These are phyloP conservation scores for Ophion slaviceki DNA, from an alignment of 2,888 invertebrate species.

Conservation along the genomic window DNA sequence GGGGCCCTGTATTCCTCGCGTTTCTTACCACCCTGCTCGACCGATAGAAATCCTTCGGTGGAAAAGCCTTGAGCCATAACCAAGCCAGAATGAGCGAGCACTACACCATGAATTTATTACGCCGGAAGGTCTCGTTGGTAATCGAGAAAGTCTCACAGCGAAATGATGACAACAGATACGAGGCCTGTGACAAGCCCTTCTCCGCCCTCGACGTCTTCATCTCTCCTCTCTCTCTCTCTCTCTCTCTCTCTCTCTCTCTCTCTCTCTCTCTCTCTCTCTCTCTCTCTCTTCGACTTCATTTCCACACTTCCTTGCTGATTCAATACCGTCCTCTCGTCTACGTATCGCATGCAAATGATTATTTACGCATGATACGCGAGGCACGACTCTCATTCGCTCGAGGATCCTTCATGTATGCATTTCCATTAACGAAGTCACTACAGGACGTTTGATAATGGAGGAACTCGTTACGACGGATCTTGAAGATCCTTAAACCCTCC, in stretches of 20 bases:
- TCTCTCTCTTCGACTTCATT: slow-evolving; percentile 21
- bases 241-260: too few species aligned
- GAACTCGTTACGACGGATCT: background rate
- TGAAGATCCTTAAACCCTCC: background rate
- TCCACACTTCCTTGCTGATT: slow-evolving; percentile 28
- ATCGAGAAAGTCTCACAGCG: slow-evolving; percentile 16
- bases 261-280: slow-evolving; percentile 42
- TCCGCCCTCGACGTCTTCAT: slow-evolving; percentile 40
- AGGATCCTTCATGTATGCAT: slow-evolving; percentile 22
- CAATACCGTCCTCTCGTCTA: slow-evolving; percentile 63
- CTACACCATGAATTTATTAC: slow-evolving; percentile 73
- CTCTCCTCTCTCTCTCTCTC: background rate
- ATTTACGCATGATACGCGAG: slow-evolving; percentile 20
- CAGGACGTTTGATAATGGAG: background rate
- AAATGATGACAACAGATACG: slow-evolving; percentile 62
- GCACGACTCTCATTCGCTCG: background rate
- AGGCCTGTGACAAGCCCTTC: slow-evolving; percentile 62
- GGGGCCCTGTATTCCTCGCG: slow-evolving; percentile 6
- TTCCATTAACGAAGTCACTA: slow-evolving; percentile 21
- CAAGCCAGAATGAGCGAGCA: slow-evolving; percentile 35
- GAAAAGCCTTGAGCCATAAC: slow-evolving; percentile 26
- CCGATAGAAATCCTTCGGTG: slow-evolving; percentile 31
- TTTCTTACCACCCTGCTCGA: slow-evolving; percentile 5
- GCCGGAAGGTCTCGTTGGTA: slow-evolving; percentile 66
- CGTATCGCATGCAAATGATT: slow-evolving; percentile 63